Evolutionary conservation across 1,140 invertebrate genomes (phyloP).

Genomic region (Aleiodes sp.): DNA sequence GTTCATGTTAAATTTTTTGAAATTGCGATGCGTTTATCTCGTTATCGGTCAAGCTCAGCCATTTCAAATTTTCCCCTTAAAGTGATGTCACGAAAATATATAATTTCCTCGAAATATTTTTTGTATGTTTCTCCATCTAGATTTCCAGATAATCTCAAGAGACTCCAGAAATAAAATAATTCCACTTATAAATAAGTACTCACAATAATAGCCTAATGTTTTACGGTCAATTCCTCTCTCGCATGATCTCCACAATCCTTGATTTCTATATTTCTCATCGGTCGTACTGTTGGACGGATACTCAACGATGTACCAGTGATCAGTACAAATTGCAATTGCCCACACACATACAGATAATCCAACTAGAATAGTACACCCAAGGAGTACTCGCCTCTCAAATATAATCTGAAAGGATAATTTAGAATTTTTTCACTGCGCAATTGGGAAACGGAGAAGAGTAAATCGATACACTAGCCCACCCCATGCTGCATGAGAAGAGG

Average conservation of each 20-base stretch:
- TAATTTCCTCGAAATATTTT: no score
- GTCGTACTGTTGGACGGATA: conserved; percentile 52
- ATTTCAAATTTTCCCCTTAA: no score
- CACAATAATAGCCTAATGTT: conserved; percentile 45
- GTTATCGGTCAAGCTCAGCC: no score
- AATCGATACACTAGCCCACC: no score
- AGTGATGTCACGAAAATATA: no score
- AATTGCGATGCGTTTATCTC: no score
- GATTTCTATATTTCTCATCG: conserved; percentile 64
- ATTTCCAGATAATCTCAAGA: no score
- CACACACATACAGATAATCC: conserved; percentile 75
- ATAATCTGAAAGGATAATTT: conserved; percentile 64
- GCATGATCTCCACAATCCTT: conserved; percentile 78
- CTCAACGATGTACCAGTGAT: conserved; percentile 77
- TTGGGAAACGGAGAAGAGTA: no score
- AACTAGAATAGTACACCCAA: conserved; percentile 75
- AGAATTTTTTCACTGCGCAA: background rate
- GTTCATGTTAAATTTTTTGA: no score
- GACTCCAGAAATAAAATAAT: background rate
- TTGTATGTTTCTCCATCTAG: no score
- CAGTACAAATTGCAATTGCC: conserved; percentile 78
- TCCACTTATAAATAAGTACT: conserved; percentile 33
- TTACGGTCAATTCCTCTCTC: conserved; percentile 41
- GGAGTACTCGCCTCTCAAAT: conserved; percentile 75
- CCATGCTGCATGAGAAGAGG: no score